Evolutionary conservation across 2,888 invertebrate genomes (phyloP).

Genomic region (Stenchaetothrips biformis): DNA sequence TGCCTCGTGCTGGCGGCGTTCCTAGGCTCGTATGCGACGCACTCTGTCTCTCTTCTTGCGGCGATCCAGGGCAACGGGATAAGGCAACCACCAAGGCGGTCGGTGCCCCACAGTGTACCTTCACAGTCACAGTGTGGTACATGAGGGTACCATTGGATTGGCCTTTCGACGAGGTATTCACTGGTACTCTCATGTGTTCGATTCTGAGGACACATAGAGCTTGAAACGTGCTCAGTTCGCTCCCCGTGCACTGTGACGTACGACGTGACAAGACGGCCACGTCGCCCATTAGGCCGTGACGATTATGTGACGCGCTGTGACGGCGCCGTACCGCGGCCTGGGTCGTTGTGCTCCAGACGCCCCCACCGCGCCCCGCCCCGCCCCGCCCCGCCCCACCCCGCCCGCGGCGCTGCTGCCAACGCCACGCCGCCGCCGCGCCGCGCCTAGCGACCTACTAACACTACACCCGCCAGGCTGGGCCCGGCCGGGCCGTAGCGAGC

Average conservation of each 20-base stretch:
- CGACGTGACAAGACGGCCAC: too few species aligned
- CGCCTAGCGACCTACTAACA: conserved; percentile 19
- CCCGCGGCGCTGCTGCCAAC: background rate
- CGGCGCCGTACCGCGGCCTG: background rate
- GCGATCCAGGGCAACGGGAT: background rate
- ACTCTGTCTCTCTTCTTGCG: background rate
- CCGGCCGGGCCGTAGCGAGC: background rate
- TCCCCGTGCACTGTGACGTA: too few species aligned
- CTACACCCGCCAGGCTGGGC: background rate
- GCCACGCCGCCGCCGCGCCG: background rate
- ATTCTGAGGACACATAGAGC: too few species aligned
- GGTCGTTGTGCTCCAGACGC: conserved; percentile 16
- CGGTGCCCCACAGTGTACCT: too few species aligned
- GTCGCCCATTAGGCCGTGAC: too few species aligned
- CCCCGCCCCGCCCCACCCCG: background rate
- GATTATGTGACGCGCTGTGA: too few species aligned
- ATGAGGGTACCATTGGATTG: too few species aligned
- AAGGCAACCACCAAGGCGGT: background rate
- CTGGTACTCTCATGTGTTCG: too few species aligned
- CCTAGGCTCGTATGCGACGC: background rate
- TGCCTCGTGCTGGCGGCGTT: background rate
- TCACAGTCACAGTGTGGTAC: too few species aligned
- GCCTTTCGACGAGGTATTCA: too few species aligned
- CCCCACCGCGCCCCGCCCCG: background rate
- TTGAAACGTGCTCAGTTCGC: too few species aligned